Base-by-base conservation (phyloP, 2,113 vertebrate species). In the Albula goreensis region DNA sequence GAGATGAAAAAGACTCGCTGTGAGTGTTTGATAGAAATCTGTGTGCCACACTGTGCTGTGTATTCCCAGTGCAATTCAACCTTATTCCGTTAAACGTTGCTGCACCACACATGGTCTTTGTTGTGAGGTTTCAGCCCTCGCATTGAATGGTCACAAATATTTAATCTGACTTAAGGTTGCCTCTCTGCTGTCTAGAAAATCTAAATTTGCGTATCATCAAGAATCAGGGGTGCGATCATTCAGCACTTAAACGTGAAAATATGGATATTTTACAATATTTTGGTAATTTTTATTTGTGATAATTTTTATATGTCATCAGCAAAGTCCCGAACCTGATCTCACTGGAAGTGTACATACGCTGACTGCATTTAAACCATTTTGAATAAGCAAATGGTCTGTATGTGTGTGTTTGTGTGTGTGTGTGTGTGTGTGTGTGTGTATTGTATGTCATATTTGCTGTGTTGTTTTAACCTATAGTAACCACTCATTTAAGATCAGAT, bases 321-420 rank as follows among this genome's bases (percentile, higher is more conserved):
- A 41, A 41, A 41, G 31, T 41, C 31, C 31, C 31, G 31, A 41
- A 41, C 31, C 1, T 41, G 31, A 41, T 41, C 31, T 41, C 31
- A 1, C 31, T 41, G 31, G 31, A 41, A 41, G 31, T 41, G 31
- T 41, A 41, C 0, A 41, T 41, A 41, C 31, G 31, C 31, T 41
- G 31, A 85, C 81, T 52, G 22, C 50, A 53, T 53, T 85, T 85
- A 63, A 80, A 83, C 53, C 56, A 78, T 74, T 66, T 86, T 82
- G 48, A n/a, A 83, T 63, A 53, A 53, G 49, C 53, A 56, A 12
- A 56, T 12, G 53, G 53, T 12, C 53, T 56, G 6, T 9, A 56
- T 9, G 7, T 1, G 53, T 11, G n/a, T 8, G 5, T 10, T 31
- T 8, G 70, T 1, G 22, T 74, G 2, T 25, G 2, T 74, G 22